Evolutionary conservation across 2,113 vertebrate genomes (phyloP), one percentile per base, ranked within the genome.

Genomic region (Callipepla squamata): DNA sequence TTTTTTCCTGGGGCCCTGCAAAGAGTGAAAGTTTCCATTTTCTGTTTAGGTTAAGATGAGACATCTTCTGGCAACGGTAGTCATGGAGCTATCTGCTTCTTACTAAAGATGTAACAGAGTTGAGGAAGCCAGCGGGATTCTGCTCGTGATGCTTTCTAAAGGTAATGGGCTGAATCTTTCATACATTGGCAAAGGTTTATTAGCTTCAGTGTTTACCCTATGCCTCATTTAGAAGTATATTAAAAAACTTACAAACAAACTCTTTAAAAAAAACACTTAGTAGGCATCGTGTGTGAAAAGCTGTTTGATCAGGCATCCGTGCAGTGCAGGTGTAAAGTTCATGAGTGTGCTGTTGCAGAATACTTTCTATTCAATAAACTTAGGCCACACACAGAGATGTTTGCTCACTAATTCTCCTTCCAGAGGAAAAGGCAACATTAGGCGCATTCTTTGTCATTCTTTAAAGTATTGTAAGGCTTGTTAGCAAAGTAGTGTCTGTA

Each of bases 161-260:
- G 70, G 70, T 38, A 89, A 95, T 93, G 92, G 69, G 34, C 77
- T 85, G 84, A 68, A 73, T 96, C 91, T 69, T 87, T 67, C 42
- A 57, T 42, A 34, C 45, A 34, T 4, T 85, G 87, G 70, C 66
- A 85, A 73, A 85, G 63, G 44, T 93, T 85, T 87, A 82, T 91
- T 73, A 76, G 81, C 23, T 85, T 82, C 28, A 59, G 36, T 53
- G 53, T 79, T 92, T 87, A 84, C 36, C 66, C 67, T 70, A 14
- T 62, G 74, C 53, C 67, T 93, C 80, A 63, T 91, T 90, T 93
- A 93, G 53, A 74, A 45, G 61, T 78, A 32, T 57, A 9, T 50
- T 6, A 1, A 22, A 67, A 74, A 79, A 75, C 45, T 26, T 8
- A 21, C 21, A 32, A 28, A 7, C 12, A 13, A 10, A 14, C 55